phyloP scores from a whole-genome alignment of 2,113 vertebrate species.

The Daubentonia madagascariensis region DNA sequence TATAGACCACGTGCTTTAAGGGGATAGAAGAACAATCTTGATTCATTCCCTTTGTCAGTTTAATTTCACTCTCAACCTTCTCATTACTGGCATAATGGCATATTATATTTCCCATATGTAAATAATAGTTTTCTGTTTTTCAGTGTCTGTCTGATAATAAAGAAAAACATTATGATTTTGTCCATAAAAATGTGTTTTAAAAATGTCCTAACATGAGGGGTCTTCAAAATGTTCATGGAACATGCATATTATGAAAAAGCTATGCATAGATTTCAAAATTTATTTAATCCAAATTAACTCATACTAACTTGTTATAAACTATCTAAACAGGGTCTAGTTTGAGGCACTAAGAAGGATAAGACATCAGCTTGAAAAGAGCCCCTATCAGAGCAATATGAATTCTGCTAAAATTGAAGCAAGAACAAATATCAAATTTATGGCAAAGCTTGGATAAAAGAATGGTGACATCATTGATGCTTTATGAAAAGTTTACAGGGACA shows the following conservation, averaged over 20 bases:
- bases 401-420: not conserved
- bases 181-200: not conserved
- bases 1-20: not conserved
- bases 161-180: not conserved
- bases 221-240: not conserved
- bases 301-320: not conserved
- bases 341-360: not conserved
- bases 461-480: not conserved
- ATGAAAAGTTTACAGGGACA: not conserved
- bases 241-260: not conserved
- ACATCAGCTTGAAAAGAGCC: not conserved
- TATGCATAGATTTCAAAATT: not conserved
- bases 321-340: not conserved
- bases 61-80: not conserved
- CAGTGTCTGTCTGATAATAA: not conserved
- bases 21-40: not conserved
- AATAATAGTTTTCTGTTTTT: not conserved
- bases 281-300: not conserved
- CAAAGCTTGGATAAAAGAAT: not conserved
- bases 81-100: not conserved
- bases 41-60: not conserved
- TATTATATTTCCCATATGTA: not conserved
- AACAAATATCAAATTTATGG: not conserved
- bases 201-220: not conserved
- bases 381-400: not conserved